Base-by-base conservation (phyloP, 1,140 invertebrate genomes). In the Helicoverpa armigera region DNA sequence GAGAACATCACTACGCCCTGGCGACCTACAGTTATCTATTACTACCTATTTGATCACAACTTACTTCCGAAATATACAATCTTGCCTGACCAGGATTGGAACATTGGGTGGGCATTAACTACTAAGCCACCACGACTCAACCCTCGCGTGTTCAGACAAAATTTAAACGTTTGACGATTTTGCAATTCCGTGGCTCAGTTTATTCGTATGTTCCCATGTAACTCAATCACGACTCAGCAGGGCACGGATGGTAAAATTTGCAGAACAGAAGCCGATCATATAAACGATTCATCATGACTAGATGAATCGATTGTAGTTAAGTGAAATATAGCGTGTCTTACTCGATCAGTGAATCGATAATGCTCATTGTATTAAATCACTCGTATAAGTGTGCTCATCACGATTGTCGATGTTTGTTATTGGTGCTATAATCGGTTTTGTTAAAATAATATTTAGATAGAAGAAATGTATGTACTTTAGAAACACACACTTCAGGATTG, bases 301-400 rank as follows among this genome's bases (percentile, higher is more conserved):
- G 70, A 73, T 73, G 53, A 58, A 56, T 58, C 53, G 70, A 35
- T 54, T 12, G 23, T 29, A 54, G 50, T 72, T 16, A 54, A 72
- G 18, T 72, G 50, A 72, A 72, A 72, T 54, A 54, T 72, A 48
- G 69, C 69, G 35, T 72, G 69, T 54, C 50, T 72, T 72, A 72
- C 50, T 54, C 23, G 14, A 54, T 72, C 50, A 54, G 13, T 23
- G 13, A 51, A 23, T 23, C 56, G 9, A 14, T 10, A 23, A 50
- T 29, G 14, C 14, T 29, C 18, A 31, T 14, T 12, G 48, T 16
- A 18, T 67, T 13, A 50, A 50, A 2, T 3, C 61, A 12, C 29
- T 43, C 23, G 29, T 18, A 11, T 60, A 60, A 29, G 16, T n/a
- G 63, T 43, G n/a, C 2, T 67, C 35, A 67, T 10, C 63, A 48